phyloP scores from a whole-genome alignment of 2,888 invertebrate species.

The Drosophila formosana region DNA sequence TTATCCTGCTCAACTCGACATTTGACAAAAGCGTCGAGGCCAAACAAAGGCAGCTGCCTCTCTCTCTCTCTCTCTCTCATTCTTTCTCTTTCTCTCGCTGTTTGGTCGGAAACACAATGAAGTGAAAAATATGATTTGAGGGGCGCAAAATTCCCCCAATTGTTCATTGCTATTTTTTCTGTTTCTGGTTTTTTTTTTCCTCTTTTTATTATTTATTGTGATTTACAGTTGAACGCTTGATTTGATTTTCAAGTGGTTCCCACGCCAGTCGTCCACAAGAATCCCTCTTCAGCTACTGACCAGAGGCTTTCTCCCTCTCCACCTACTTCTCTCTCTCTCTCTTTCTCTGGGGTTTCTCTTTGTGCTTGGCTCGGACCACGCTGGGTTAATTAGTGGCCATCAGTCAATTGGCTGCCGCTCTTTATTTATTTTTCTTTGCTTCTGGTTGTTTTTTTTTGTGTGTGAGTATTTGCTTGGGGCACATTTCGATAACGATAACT shows the following conservation, averaged over 20 bases:
- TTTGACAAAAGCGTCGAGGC: conserved; percentile 66
- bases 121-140: conserved; percentile 77
- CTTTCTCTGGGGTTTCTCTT: background rate
- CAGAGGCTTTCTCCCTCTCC: conserved; percentile 12
- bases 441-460: background rate
- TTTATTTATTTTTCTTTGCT: conserved; percentile 6
- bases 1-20: conserved; percentile 51
- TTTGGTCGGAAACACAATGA: conserved; percentile 73
- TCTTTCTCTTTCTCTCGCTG: background rate
- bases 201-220: conserved; percentile 83
- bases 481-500: conserved; percentile 50
- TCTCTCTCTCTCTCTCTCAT: conserved; percentile 17
- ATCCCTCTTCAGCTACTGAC: conserved; percentile 34
- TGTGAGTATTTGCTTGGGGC: conserved; percentile 34
- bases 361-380: conserved; percentile 45
- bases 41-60: conserved; percentile 43
- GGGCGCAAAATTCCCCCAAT: background rate
- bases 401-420: conserved; percentile 74
- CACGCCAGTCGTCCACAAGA: conserved; percentile 49
- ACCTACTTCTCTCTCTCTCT: conserved; percentile 2
- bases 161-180: background rate
- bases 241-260: conserved; percentile 84
- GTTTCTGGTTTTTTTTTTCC: conserved; percentile 7
- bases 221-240: conserved; percentile 84
- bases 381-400: conserved; percentile 84